phyloP scores from a whole-genome alignment of 2,113 vertebrate species.

The Actinemys pallida region DNA sequence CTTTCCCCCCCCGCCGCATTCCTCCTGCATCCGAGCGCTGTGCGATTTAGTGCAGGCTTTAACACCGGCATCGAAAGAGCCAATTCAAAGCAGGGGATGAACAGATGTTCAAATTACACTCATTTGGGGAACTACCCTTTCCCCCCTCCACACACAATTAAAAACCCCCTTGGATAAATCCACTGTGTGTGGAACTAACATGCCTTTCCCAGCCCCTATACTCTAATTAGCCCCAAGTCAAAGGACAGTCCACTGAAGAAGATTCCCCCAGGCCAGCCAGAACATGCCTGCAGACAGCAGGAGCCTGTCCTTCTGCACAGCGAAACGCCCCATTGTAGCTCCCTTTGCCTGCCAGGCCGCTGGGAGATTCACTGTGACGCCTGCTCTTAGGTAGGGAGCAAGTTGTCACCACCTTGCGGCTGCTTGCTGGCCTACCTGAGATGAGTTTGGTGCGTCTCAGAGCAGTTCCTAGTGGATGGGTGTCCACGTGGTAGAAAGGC shows the following conservation, averaged over 20 bases:
- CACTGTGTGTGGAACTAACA: neutral
- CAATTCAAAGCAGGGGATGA: neutral
- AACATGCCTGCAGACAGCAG: neutral
- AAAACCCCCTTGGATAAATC: neutral
- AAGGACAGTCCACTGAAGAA: neutral
- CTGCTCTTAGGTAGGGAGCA: no score
- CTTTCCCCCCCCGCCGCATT: neutral
- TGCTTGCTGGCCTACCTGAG: neutral
- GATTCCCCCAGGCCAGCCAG: neutral
- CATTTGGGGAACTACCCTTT: neutral
- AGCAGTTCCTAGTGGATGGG: neutral
- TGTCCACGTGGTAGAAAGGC: neutral
- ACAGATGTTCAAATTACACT: neutral
- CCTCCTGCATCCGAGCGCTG: neutral
- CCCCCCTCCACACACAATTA: neutral
- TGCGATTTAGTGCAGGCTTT: neutral
- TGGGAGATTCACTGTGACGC: neutral
- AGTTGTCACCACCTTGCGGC: neutral
- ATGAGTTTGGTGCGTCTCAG: neutral
- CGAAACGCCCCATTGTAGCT: no score
- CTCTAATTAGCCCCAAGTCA: neutral
- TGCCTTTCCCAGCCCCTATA: neutral
- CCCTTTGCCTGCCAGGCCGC: neutral
- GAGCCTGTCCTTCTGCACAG: neutral
- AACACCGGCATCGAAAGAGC: rapidly evolving